Evolutionary conservation across 2,888 invertebrate species (phyloP).

Genomic region (Chydorus sphaericus): DNA sequence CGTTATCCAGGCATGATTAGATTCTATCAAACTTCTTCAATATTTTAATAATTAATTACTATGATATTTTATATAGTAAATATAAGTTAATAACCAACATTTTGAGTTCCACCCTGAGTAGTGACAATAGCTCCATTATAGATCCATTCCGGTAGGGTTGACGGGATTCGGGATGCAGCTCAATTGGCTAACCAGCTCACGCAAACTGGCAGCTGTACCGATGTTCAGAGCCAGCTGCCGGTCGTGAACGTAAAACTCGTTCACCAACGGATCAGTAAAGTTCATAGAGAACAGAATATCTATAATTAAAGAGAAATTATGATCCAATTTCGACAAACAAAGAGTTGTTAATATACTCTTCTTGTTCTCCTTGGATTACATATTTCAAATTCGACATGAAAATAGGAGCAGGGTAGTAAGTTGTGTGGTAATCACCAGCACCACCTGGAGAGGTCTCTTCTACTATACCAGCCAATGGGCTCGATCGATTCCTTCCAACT

Average conservation of each 20-base stretch:
- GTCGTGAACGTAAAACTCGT: conserved; percentile 19
- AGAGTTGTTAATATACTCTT: conserved; percentile 12
- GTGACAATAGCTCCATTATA: conserved; percentile 21
- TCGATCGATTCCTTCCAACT: conserved; percentile 18
- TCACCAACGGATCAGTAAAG: conserved; percentile 17
- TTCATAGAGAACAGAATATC: conserved; percentile 19
- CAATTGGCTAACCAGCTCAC: conserved; percentile 19
- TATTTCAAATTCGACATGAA: conserved; percentile 21
- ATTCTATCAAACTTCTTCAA: conserved; percentile 20
- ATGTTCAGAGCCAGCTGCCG: conserved; percentile 13
- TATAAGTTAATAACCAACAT: conserved; percentile 9
- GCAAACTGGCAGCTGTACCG: conserved; percentile 16
- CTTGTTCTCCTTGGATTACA: conserved; percentile 14
- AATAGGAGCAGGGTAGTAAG: conserved; percentile 22
- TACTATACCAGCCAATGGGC: conserved; percentile 17
- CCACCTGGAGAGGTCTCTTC: conserved; percentile 17
- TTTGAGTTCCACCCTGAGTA: conserved; percentile 21
- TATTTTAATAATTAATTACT: neutral
- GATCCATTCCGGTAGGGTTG: conserved; percentile 22
- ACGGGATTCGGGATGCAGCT: conserved; percentile 18
- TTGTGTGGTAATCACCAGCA: conserved; percentile 22
- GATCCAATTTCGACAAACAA: neutral
- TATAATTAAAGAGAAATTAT: too few relatives aligned
- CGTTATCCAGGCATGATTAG: conserved; percentile 18
- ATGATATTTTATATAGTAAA: too few relatives aligned